Evolutionary conservation across 2,113 vertebrate species (phyloP), one percentile per base, ranked within the genome.

Genomic region (Platycercus adscitus): DNA sequence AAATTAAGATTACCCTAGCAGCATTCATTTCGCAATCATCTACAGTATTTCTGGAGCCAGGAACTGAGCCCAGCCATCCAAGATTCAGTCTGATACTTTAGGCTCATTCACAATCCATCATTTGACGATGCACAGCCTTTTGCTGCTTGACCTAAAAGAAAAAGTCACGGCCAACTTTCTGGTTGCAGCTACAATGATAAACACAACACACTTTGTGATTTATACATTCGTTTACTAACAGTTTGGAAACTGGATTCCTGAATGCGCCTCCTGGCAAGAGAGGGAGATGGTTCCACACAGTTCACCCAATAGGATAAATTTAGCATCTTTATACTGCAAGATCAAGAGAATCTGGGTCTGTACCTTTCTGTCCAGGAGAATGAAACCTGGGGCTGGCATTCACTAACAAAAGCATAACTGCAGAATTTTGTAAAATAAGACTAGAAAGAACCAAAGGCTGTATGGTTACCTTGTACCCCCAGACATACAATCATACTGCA

Each of bases 101-200:
- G 60, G 82, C 75, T 88, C 21, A 66, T 88, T 92, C 68, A 77
- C 58, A 89, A 86, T 95, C 79, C 81, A 93, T 96, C 91, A 97
- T 81, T 26, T 91, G 76, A 88, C 66, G 53, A 86, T 90, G 50
- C 53, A 86, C 55, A 88, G 85, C 29, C 66, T 72, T 95, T 87
- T 93, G 56, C 24, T 91, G 63, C 31, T 80, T 95, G 85, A 94
- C 81, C 76, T 88, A 86, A 88, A 83, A 94, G 75, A 91, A 76
- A 20, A 86, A 81, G 85, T 93, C 39, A 95, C 3, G 1, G 66
- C 64, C 85, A 89, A 64, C 53, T 90, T 70, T 80, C 75, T 93
- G 37, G 37, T 93, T 92, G 68, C 46, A 88, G 70, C 68, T 88
- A 82, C 44, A 90, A 60, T 0, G 2, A 85, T 85, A 94, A 96